A percentile compares a stretch with the other conserved stretches of the same genome.
phyloP scores from a whole-genome alignment of 2,888 invertebrate species.

The Alcis repandata region DNA sequence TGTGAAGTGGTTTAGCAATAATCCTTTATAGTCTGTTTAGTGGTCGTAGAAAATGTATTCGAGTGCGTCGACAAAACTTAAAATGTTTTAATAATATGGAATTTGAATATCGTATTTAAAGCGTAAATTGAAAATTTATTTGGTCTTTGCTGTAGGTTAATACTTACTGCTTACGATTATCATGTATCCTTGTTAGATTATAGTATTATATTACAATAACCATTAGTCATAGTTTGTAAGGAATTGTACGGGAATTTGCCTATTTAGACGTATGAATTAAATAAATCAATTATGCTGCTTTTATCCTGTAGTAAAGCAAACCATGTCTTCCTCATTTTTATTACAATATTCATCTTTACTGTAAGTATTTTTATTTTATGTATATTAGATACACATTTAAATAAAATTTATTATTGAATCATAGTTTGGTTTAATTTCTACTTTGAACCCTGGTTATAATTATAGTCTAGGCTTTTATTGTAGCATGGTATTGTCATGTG shows the following conservation, averaged over 20 bases:
- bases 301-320: conserved; percentile 8
- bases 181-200: not conserved
- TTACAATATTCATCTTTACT: conserved; percentile 8
- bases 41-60: no score
- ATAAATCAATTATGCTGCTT: conserved; percentile 8
- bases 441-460: not conserved
- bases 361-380: not conserved
- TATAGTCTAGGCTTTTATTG: not conserved
- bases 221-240: not conserved
- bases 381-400: not conserved
- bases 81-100: no score
- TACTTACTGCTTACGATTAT: no score
- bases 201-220: not conserved
- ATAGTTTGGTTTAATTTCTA: not conserved
- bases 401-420: conserved; percentile 8
- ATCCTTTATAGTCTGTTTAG: no score
- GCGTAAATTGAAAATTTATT: no score
- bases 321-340: conserved; percentile 25
- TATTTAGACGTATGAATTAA: conserved; percentile 15
- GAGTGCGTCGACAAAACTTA: no score
- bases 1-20: no score
- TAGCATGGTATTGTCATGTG: conserved; percentile 17
- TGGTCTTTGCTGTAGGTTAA: no score
- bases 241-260: conserved; percentile 6
- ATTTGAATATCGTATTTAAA: no score